Conservation (phyloP, 1,140 invertebrate genomes). For the Camponotus pennsylvanicus region DNA sequence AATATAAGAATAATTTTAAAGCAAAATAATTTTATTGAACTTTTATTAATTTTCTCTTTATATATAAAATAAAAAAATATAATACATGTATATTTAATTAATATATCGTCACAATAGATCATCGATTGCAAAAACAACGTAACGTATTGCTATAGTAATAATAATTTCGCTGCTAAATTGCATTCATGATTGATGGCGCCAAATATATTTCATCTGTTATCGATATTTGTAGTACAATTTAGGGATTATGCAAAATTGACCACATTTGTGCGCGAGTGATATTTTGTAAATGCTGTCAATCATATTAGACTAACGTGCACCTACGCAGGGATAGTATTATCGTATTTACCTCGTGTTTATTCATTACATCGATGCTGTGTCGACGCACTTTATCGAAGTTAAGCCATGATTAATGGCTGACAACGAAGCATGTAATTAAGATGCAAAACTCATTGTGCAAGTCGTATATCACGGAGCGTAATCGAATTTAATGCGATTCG, state of each 20-base stretch:
- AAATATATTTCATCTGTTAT: background rate
- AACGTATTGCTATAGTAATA: background rate
- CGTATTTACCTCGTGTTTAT: constrained; percentile 35
- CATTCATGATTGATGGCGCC: background rate
- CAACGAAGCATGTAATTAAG: constrained; percentile 23
- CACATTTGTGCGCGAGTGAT: background rate
- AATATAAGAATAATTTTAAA: background rate
- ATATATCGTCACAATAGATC: background rate
- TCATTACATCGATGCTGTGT: constrained; percentile 33
- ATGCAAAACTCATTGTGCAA: constrained; percentile 20
- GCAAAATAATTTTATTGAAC: background rate
- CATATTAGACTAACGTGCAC: background rate
- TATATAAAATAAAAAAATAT: background rate
- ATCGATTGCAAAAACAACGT: background rate
- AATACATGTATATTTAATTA: no score
- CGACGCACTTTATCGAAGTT: constrained; percentile 12
- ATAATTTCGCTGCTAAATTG: background rate
- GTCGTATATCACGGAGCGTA: background rate
- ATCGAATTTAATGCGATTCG: background rate
- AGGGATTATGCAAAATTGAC: background rate
- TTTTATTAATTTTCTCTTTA: background rate
- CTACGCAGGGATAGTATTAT: background rate
- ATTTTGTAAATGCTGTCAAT: constrained; percentile 25
- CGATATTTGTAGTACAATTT: background rate
- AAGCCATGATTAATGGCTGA: constrained; percentile 33